Evolutionary conservation across 2,797 vertebrate species (phyloP).

Genomic region (Cossypha dichroa): DNA sequence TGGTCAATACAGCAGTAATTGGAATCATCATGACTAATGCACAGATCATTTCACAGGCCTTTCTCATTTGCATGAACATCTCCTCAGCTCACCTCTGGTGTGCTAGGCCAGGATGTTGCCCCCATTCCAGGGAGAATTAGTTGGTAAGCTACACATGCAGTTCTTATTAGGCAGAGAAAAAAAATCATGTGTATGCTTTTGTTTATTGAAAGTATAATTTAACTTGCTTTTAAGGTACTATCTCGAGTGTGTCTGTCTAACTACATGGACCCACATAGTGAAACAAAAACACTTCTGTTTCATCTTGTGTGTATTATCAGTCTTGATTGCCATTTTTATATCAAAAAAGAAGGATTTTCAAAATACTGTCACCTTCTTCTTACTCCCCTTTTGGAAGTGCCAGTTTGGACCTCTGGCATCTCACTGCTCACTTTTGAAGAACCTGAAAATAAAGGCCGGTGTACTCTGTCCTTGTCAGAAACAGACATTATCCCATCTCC

Average conservation of each 20-base stretch:
- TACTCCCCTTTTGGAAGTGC: not conserved
- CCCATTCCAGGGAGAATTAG: not conserved
- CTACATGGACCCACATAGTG: rapidly evolving
- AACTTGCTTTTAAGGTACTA: not conserved
- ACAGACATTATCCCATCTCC: not conserved
- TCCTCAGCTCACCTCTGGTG: not conserved
- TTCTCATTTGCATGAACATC: not conserved
- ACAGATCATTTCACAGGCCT: not conserved
- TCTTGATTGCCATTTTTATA: not conserved
- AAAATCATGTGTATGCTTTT: not conserved
- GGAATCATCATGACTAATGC: slow-evolving; percentile 23
- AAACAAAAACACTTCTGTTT: not conserved
- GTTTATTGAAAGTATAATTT: not conserved
- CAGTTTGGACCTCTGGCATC: not conserved
- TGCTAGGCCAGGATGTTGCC: not conserved
- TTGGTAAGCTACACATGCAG: not conserved
- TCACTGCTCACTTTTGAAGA: not conserved
- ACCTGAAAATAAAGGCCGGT: not conserved
- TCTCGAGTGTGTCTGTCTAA: not conserved
- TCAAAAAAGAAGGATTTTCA: not conserved
- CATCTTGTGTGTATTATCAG: not conserved
- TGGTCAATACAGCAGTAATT: slow-evolving; percentile 23
- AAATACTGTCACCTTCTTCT: not conserved
- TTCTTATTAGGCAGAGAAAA: not conserved
- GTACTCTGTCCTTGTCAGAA: not conserved